These are phyloP conservation scores for Drosophila burlai DNA, from an alignment of 1,140 invertebrate species.

Conservation along the genomic window DNA sequence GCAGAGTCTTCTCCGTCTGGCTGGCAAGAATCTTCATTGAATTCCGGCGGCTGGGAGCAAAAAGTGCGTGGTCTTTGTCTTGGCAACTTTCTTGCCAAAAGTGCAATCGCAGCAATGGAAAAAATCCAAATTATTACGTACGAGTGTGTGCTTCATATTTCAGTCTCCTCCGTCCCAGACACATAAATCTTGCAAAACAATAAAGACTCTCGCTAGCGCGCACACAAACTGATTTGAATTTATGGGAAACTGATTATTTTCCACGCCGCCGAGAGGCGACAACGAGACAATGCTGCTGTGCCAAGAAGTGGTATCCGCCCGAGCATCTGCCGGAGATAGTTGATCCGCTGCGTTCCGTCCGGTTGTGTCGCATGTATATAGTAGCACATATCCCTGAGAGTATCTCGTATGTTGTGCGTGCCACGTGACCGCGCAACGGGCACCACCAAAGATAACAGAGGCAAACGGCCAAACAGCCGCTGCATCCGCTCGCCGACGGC, in stretches of 20 bases:
- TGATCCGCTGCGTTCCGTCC: constrained; percentile 12
- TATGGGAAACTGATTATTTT: constrained; percentile 84
- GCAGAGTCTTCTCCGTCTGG: constrained; percentile 31
- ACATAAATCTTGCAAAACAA: constrained; percentile 76
- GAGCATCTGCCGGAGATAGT: constrained; percentile 41
- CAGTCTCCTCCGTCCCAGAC: constrained; percentile 61
- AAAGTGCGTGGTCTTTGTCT: constrained; percentile 57
- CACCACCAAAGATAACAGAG: constrained; percentile 68
- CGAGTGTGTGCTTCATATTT: constrained; percentile 63
- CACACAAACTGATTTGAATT: constrained; percentile 75
- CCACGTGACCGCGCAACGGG: constrained; percentile 51
- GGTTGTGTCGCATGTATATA: neutral
- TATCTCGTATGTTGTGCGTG: constrained; percentile 33
- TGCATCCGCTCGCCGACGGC: constrained; percentile 34
- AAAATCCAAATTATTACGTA: constrained; percentile 66
- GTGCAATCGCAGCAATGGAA: constrained; percentile 60
- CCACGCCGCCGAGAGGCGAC: constrained; percentile 41
- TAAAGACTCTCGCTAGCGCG: constrained; percentile 23
- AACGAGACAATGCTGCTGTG: constrained; percentile 51
- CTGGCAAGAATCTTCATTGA: constrained; percentile 42
- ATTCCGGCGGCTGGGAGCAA: constrained; percentile 19
- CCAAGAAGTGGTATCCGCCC: constrained; percentile 43
- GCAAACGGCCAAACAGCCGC: constrained; percentile 39
- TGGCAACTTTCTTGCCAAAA: constrained; percentile 63
- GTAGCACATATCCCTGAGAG: neutral